Percentiles rank a stretch among this genome's conserved stretches.
These are phyloP conservation scores for Drosophila maculinotata DNA, from an alignment of 2,888 invertebrate genomes.

Conservation along the genomic window DNA sequence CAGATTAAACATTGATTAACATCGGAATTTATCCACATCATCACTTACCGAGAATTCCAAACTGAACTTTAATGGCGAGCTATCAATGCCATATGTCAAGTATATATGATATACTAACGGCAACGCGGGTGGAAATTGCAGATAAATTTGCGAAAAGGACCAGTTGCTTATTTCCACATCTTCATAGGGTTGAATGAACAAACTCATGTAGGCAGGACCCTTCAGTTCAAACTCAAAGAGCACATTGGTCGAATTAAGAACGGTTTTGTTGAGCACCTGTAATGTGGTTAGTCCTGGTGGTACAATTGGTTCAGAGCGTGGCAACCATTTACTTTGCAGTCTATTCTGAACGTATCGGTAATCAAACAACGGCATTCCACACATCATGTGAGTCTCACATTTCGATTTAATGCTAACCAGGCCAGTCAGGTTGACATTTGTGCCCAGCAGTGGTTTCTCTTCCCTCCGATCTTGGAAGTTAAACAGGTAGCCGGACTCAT, in stretches of 20 bases:
- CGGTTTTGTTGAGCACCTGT: slow-evolving; percentile 56
- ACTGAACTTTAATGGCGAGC: slow-evolving; percentile 64
- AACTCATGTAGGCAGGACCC: slow-evolving; percentile 75
- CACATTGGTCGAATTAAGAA: slow-evolving; percentile 40
- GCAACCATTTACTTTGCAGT: slow-evolving; percentile 64
- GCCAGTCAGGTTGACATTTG: slow-evolving; percentile 63
- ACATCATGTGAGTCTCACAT: slow-evolving; percentile 74
- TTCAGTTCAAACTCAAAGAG: slow-evolving; percentile 68
- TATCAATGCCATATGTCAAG: slow-evolving; percentile 68
- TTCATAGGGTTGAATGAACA: slow-evolving; percentile 71
- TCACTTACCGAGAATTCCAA: slow-evolving; percentile 65
- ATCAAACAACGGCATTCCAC: slow-evolving; percentile 79
- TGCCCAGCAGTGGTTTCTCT: slow-evolving; percentile 48
- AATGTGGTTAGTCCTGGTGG: slow-evolving; percentile 62
- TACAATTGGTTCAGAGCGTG: slow-evolving; percentile 49
- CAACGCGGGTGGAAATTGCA: slow-evolving; percentile 51
- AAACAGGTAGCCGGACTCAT: slow-evolving; percentile 85
- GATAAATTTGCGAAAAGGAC: slow-evolving; percentile 70
- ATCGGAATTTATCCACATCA: not conserved
- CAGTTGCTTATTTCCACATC: slow-evolving; percentile 70
- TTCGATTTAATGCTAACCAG: slow-evolving; percentile 54
- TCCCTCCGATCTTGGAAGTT: slow-evolving; percentile 84
- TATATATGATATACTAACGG: slow-evolving; percentile 74
- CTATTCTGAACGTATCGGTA: slow-evolving; percentile 60
- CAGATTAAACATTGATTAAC: not conserved